These are phyloP conservation scores for Noctilio leporinus DNA, from an alignment of 2,113 vertebrate species.

Conservation along the genomic window DNA sequence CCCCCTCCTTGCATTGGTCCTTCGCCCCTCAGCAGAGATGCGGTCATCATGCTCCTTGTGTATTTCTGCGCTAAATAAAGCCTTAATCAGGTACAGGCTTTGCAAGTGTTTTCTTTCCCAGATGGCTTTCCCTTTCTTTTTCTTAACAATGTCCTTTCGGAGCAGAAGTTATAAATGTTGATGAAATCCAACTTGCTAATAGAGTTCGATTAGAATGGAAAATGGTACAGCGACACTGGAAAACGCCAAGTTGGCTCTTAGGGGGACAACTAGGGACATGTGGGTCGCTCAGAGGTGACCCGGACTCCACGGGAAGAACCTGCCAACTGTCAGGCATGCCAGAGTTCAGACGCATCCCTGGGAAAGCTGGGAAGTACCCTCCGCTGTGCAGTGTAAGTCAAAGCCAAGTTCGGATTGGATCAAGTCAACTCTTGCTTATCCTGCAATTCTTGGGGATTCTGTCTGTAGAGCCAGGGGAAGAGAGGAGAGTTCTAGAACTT, in stretches of 20 bases:
- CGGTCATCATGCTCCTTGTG: too few species aligned
- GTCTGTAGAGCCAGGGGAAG: neutral
- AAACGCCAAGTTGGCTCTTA: neutral
- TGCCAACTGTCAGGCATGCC: neutral
- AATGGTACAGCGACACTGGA: neutral
- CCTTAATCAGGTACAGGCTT: neutral
- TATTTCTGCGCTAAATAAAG: too few species aligned
- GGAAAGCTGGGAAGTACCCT: neutral
- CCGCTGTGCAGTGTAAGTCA: neutral
- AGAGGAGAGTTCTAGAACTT: neutral
- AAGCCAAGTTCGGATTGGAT: neutral
- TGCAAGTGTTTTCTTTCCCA: neutral
- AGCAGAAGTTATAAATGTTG: neutral
- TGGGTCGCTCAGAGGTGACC: neutral
- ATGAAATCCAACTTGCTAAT: neutral
- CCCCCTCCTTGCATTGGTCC: too few species aligned
- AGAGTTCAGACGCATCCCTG: neutral
- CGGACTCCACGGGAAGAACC: neutral
- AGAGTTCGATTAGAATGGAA: neutral
- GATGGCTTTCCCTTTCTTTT: neutral
- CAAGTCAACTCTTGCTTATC: neutral
- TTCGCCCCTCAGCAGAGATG: too few species aligned
- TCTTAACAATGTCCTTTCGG: neutral
- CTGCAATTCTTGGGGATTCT: neutral
- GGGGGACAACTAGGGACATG: neutral